Base-by-base conservation (phyloP, 2,888 invertebrate species). In the Cosmorhoe ocellata region DNA sequence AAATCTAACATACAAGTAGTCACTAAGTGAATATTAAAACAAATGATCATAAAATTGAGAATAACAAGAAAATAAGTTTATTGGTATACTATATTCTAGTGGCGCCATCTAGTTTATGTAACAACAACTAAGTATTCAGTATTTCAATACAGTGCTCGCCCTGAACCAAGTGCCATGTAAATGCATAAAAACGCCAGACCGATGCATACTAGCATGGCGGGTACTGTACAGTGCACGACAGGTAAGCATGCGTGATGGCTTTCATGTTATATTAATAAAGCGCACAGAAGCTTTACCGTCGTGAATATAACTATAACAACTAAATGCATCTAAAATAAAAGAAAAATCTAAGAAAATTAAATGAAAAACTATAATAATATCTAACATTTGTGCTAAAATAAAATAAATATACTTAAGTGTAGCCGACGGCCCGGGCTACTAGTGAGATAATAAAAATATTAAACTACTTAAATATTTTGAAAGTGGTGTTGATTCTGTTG, bases 271-370 rank as follows among this genome's bases (percentile, higher is more conserved):
- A n/a, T 11, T 3, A 48, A 56, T 71, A 83, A 84, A 83, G 82
- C 81, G 62, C 79, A 81, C 66, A 73, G 80, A 80, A 82, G 82
- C 84, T 62, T 42, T 76, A 75, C 79, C 71, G 67, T 81, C 82
- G 76, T 61, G 64, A 56, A 36, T 8, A 34, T 37, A 27, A 28
- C 9, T 32, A 31, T 11, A 28, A n/a, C 4, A 44, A 24, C 13
- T 31, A 48, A 48, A 48, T 48, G 34, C 47, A 41, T 22, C 12
- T 10, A 18, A 36, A 0, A 44, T 24, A 37, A 9, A 14, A 31
- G 3, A 44, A 18, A 34, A 36, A 11, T 8, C 8, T 31, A 13
- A 8, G 8, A 32, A 24, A 22, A 13, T 10, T 43, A 14, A 13
- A 31, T 22, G 14, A 10, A 18, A 38, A 45, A 12, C 4, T 38